Evolutionary conservation across 2,888 invertebrate species (phyloP).

Genomic region (Conomelus anceps): DNA sequence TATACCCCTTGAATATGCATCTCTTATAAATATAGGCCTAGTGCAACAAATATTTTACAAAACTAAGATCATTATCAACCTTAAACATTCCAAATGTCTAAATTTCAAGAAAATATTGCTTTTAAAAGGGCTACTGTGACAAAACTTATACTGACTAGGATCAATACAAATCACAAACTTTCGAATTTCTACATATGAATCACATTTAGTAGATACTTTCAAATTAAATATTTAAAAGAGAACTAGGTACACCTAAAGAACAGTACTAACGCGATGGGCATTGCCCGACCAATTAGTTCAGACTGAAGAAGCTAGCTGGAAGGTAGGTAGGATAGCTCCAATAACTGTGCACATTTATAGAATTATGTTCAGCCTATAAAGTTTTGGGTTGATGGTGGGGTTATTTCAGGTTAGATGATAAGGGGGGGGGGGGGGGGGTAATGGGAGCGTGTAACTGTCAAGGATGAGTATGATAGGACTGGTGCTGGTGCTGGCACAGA

Average conservation of each 20-base stretch:
- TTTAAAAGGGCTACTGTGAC: no score
- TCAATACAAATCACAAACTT: not conserved
- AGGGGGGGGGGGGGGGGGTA: not conserved
- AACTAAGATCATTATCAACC: no score
- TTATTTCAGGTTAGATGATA: no score
- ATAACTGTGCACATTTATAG: not conserved
- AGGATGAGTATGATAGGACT: not conserved
- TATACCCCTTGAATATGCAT: no score
- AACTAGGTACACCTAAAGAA: no score
- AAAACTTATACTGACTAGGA: no score
- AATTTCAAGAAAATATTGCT: no score
- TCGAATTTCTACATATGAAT: not conserved
- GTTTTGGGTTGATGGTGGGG: not conserved
- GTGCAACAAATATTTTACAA: no score
- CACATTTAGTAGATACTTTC: no score
- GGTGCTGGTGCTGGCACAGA: not conserved
- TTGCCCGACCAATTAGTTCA: not conserved
- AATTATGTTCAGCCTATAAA: not conserved
- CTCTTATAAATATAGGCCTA: no score
- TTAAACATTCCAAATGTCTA: no score
- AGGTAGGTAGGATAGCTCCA: not conserved
- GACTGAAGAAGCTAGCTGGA: not conserved
- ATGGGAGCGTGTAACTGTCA: not conserved
- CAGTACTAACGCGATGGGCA: not conserved
- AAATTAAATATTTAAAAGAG: no score